These are phyloP conservation scores for Anticlea derivata DNA, from an alignment of 2,888 invertebrate genomes.

Conservation along the genomic window DNA sequence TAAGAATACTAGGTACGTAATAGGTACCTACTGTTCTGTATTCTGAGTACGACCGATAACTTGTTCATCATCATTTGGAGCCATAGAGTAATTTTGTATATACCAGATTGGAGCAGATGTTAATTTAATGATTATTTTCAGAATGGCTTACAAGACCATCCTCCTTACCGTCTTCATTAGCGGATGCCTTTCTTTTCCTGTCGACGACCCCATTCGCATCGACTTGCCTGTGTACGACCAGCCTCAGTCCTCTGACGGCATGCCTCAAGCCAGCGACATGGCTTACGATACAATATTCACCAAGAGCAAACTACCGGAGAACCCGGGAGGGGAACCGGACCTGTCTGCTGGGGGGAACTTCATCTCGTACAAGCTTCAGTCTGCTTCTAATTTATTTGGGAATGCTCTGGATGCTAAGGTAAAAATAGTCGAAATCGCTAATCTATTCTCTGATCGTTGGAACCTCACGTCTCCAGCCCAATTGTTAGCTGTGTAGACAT, in stretches of 20 bases:
- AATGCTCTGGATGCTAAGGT: conserved; percentile 46
- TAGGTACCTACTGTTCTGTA: too few relatives aligned
- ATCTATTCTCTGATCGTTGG: too few relatives aligned
- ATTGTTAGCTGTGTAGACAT: too few relatives aligned
- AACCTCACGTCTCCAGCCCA: too few relatives aligned
- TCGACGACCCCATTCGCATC: conserved; percentile 64
- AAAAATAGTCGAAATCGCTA: background rate
- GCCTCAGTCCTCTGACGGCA: conserved; percentile 42
- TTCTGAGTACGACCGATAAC: too few relatives aligned
- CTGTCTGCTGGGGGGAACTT: conserved; percentile 46
- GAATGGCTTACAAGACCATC: conserved; percentile 48
- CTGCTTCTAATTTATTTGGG: conserved; percentile 45
- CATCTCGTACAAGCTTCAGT: conserved; percentile 51
- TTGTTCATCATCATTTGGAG: too few relatives aligned
- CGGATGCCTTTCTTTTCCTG: conserved; percentile 55
- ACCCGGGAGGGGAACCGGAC: conserved; percentile 51
- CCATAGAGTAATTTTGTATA: too few relatives aligned
- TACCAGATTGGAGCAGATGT: too few relatives aligned
- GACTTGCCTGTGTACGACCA: conserved; percentile 72
- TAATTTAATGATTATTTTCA: too few relatives aligned
- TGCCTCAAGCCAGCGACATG: conserved; percentile 45
- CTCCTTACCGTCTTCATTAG: conserved; percentile 42
- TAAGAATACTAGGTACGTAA: too few relatives aligned
- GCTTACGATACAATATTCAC: conserved; percentile 28
- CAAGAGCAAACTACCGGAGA: conserved; percentile 52